Conservation (phyloP, 2,888 invertebrate species). For the Lysandra bellargus region DNA sequence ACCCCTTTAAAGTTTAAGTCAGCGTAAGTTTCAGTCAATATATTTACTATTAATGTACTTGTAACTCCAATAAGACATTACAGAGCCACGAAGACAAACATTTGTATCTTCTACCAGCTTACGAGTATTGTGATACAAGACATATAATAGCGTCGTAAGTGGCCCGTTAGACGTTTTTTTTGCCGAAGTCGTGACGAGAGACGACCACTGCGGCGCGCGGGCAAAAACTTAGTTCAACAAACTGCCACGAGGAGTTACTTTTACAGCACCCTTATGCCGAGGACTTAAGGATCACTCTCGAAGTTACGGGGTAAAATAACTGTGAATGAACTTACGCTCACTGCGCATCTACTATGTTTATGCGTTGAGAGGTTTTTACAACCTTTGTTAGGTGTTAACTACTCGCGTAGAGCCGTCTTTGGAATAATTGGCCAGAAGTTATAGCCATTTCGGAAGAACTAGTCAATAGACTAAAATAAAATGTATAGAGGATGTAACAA, state of each 20-base stretch:
- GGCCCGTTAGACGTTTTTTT: slow-evolving; percentile 8
- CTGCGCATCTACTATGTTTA: neutral
- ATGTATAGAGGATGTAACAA: neutral
- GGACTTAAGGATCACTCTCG: neutral
- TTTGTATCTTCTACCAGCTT: neutral
- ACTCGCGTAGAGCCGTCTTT: neutral
- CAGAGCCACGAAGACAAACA: neutral
- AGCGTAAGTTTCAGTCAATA: too few species aligned
- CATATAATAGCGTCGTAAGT: slow-evolving; percentile 1
- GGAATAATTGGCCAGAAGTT: neutral
- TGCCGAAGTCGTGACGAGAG: neutral
- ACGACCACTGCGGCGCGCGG: neutral
- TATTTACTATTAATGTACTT: neutral
- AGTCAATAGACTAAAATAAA: neutral
- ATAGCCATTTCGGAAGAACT: neutral
- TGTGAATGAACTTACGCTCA: neutral
- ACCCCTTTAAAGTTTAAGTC: too few species aligned
- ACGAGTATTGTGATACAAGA: slow-evolving; percentile 1
- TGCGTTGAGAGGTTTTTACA: slow-evolving; percentile 2
- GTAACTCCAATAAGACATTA: neutral
- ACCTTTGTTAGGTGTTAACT: neutral
- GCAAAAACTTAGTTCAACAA: slow-evolving; percentile 69
- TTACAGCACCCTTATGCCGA: neutral
- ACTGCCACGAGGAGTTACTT: slow-evolving; percentile 44
- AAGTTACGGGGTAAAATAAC: neutral